Evolutionary conservation across 2,888 invertebrate genomes (phyloP), one percentile per base, ranked within the genome.

Genomic region (Plemyria rubiginata): DNA sequence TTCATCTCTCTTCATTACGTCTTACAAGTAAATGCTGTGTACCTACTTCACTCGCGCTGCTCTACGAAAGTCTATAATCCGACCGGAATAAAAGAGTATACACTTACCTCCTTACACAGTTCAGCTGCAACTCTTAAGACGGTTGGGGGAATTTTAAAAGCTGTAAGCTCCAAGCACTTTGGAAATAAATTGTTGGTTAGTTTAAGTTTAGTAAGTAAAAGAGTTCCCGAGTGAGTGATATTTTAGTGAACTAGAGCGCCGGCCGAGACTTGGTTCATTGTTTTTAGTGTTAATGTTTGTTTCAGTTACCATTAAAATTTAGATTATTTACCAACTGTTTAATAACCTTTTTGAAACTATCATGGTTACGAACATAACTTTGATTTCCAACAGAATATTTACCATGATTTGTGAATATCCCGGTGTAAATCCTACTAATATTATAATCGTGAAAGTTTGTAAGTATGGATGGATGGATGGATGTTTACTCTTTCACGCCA

Each of bases 31-130:
- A 22, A 22, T 22, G 22, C 22, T 22, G 22, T 22, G 22, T 22
- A 22, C 22, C 22, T 22, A 56, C 57, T 57, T 45, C 49, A 16
- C 54, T 62, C 56, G 53, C 36, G 4, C 36, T 32, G 15, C 13
- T 55, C 29, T 52, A n/a, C 45, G 32, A 52, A 66, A 71, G 66
- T 72, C 74, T 68, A 68, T 70, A 72, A 73, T 69, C 72, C 70
- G 68, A 65, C 65, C 66, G 54, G 60, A 63, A 66, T 64, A 64
- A 70, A 67, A 68, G 67, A 66, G 65, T 61, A 63, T 54, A 48
- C 55, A 63, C 54, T 11, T 54, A 48, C 55, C 16, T 16, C 16
- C 6, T 55, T 28, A 48, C 50, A 28, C 51, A 56, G 59, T 66
- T 65, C 65, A 59, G 63, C 63, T 67, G 59, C 57, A 57, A 55